phyloP scores from a whole-genome alignment of 2,888 invertebrate genomes.

The Erebia ligea region DNA sequence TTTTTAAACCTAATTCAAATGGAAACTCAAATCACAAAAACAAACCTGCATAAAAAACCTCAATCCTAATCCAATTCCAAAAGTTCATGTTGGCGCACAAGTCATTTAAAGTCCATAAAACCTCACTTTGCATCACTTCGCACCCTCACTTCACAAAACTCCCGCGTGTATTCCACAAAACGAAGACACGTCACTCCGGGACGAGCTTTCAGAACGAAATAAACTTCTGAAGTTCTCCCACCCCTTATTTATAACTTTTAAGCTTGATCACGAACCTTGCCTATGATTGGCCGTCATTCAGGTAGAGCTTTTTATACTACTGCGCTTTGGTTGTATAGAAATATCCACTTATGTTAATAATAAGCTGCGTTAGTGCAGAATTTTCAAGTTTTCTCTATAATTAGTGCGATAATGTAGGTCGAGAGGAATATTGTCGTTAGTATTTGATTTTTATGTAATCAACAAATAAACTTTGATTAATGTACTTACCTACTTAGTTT shows the following conservation, averaged over 20 bases:
- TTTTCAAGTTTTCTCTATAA: not conserved
- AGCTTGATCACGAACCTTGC: slow-evolving; percentile 29
- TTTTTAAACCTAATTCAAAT: not conserved
- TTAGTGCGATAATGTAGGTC: no score
- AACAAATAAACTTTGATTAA: no score
- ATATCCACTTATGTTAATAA: not conserved
- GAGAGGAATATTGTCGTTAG: not conserved
- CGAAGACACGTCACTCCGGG: slow-evolving; percentile 14
- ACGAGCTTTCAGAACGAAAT: slow-evolving; percentile 27
- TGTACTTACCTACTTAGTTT: no score
- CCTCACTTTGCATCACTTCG: slow-evolving; percentile 27
- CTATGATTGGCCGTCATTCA: slow-evolving; percentile 36
- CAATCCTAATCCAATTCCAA: slow-evolving; percentile 25
- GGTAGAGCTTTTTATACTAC: slow-evolving; percentile 41
- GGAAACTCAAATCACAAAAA: slow-evolving; percentile 1
- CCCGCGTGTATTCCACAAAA: slow-evolving; percentile 18
- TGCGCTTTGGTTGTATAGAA: not conserved
- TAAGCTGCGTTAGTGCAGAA: not conserved
- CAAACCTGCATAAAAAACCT: slow-evolving; percentile 23
- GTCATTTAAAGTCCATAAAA: slow-evolving; percentile 23
- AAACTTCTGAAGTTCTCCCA: slow-evolving; percentile 23
- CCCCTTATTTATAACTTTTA: slow-evolving; percentile 35
- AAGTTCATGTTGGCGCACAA: slow-evolving; percentile 27
- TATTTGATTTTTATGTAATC: not conserved
- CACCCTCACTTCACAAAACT: slow-evolving; percentile 27